phyloP scores from a whole-genome alignment of 2,888 invertebrate species.

The Diploptera punctata region DNA sequence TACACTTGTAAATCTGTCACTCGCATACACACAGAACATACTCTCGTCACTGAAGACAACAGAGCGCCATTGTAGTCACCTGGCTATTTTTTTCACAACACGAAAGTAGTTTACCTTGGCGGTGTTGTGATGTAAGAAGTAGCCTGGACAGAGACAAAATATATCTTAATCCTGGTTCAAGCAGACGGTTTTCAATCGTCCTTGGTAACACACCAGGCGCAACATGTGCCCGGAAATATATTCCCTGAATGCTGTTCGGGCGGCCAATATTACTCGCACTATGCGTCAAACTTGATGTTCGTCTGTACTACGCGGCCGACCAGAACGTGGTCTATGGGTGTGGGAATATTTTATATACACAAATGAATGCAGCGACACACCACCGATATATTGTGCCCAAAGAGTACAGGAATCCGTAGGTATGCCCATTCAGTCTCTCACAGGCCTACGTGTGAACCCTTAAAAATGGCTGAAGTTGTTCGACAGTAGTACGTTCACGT shows the following conservation, averaged over 20 bases:
- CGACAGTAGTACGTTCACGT: not conserved
- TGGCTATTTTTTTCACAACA: not conserved
- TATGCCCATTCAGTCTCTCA: not conserved
- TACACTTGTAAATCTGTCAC: not conserved
- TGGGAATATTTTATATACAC: not conserved
- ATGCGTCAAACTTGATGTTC: not conserved
- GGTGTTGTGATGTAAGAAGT: slow-evolving; percentile 4
- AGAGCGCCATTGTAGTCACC: not conserved
- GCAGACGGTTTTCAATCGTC: not conserved
- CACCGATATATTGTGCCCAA: not conserved
- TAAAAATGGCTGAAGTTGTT: not conserved
- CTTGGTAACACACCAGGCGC: not conserved
- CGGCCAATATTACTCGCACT: not conserved
- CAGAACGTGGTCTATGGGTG: slow-evolving; percentile 1
- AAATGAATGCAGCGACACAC: not conserved
- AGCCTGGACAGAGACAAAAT: not conserved
- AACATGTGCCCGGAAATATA: not conserved
- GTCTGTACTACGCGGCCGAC: slow-evolving; percentile 1
- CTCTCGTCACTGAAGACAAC: slow-evolving; percentile 6
- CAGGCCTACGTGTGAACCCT: not conserved
- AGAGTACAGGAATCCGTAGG: not conserved
- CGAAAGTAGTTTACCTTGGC: not conserved
- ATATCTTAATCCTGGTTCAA: not conserved
- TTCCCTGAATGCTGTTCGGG: slow-evolving; percentile 1
- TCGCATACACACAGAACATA: not conserved